A percentile compares a stretch with the other conserved stretches of the same genome.
These are phyloP conservation scores for Meandrina meandrites DNA, from an alignment of 92 coral and sea anemone genomes.

Conservation along the genomic window DNA sequence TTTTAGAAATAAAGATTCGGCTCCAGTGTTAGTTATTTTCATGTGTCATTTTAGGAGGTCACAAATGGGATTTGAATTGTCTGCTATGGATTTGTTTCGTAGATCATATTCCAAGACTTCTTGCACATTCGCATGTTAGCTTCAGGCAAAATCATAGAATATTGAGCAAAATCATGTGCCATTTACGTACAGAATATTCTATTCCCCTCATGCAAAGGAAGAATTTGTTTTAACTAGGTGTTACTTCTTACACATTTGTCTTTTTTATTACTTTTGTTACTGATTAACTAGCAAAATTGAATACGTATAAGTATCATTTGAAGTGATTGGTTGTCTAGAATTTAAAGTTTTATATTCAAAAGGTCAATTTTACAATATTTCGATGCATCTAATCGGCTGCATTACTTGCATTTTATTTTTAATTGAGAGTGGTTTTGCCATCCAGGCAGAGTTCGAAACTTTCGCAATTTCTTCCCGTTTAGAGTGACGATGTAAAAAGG, in stretches of 20 bases:
- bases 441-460: neutral
- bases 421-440: too few relatives aligned
- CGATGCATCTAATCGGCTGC: neutral
- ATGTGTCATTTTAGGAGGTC: neutral
- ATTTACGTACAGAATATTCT: too few relatives aligned
- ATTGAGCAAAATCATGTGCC: too few relatives aligned
- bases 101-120: too few relatives aligned
- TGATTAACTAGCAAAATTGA: neutral
- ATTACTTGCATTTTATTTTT: neutral
- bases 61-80: too few relatives aligned
- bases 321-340: neutral
- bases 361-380: neutral
- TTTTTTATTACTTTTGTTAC: neutral
- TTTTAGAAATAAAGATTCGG: neutral
- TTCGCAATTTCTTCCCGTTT: too few relatives aligned
- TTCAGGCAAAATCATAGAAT: too few relatives aligned
- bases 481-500: too few relatives aligned
- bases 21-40: neutral
- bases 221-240: neutral
- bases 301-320: neutral
- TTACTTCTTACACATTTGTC: neutral
- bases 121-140: too few relatives aligned
- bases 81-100: too few relatives aligned
- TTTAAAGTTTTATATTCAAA: neutral
- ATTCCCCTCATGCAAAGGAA: neutral